A percentile compares a stretch with the other conserved stretches of the same genome.
phyloP scores from a whole-genome alignment of 2,888 invertebrate species.

The Pasiphila rectangulata region DNA sequence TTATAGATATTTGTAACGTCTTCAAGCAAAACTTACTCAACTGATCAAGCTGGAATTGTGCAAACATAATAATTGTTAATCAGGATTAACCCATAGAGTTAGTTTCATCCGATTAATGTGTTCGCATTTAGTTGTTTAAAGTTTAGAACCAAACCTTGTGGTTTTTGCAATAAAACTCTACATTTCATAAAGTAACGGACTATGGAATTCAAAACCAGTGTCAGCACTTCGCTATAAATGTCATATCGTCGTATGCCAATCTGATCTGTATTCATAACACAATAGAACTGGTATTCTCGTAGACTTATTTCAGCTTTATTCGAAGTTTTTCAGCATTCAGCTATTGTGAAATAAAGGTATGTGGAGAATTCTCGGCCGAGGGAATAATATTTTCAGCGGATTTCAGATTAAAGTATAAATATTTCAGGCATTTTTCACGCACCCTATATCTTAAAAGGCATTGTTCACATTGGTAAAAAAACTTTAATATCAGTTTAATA shows the following conservation, averaged over 20 bases:
- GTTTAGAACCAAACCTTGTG: too few relatives aligned
- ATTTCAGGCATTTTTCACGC: conserved; percentile 21
- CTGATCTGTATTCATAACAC: not conserved
- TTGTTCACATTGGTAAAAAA: not conserved
- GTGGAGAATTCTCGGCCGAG: not conserved
- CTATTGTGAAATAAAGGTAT: conserved; percentile 16
- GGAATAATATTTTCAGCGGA: conserved; percentile 27
- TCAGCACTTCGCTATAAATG: too few relatives aligned
- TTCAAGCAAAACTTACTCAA: too few relatives aligned
- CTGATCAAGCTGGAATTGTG: too few relatives aligned
- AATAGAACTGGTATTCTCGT: not conserved
- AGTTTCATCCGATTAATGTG: too few relatives aligned
- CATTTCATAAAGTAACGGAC: too few relatives aligned
- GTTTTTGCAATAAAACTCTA: too few relatives aligned
- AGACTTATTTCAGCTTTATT: not conserved
- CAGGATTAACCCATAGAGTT: too few relatives aligned
- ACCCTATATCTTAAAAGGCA: conserved; percentile 12
- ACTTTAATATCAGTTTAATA: not conserved
- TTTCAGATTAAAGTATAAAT: conserved; percentile 24
- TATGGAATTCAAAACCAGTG: too few relatives aligned
- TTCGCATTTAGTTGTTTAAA: too few relatives aligned
- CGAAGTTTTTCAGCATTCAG: conserved; percentile 14
- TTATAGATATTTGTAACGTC: too few relatives aligned
- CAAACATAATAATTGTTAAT: too few relatives aligned
- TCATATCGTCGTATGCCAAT: not conserved